phyloP scores from a whole-genome alignment of 2,888 invertebrate species.

The Vesta saturnalis region DNA sequence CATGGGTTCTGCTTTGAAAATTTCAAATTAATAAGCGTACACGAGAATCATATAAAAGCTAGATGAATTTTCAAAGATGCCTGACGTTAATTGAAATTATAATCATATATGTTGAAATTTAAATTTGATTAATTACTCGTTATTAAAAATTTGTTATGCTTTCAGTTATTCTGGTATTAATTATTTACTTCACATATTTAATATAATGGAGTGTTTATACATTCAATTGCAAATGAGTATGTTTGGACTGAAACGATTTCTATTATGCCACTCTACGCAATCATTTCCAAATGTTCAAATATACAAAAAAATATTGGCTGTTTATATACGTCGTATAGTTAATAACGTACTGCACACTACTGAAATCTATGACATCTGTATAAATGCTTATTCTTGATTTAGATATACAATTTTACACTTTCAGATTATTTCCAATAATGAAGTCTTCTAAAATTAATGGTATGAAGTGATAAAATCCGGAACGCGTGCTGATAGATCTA shows the following conservation, averaged over 20 bases:
- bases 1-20: constrained; percentile 16
- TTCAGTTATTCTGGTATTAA: background rate
- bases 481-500: too few relatives aligned
- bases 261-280: background rate
- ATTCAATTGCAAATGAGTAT: background rate
- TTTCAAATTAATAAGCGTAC: background rate
- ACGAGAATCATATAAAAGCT: background rate
- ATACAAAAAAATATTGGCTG: background rate
- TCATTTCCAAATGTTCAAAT: background rate
- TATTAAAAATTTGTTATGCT: constrained; percentile 1
- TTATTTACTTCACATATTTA: background rate
- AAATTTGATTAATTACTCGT: background rate
- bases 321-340: background rate
- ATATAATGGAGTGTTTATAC: background rate
- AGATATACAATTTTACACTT: too few relatives aligned
- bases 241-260: background rate
- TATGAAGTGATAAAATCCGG: too few relatives aligned
- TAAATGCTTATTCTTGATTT: too few relatives aligned
- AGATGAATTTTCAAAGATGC: constrained; percentile 2
- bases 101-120: background rate
- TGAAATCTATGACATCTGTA: too few relatives aligned
- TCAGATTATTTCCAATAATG: too few relatives aligned
- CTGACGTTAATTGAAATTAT: constrained; percentile 5
- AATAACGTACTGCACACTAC: background rate
- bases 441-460: too few relatives aligned